Evolutionary conservation across 92 coral and sea anemone genomes (phyloP).

Genomic region (Epizoanthus illoricatus): DNA sequence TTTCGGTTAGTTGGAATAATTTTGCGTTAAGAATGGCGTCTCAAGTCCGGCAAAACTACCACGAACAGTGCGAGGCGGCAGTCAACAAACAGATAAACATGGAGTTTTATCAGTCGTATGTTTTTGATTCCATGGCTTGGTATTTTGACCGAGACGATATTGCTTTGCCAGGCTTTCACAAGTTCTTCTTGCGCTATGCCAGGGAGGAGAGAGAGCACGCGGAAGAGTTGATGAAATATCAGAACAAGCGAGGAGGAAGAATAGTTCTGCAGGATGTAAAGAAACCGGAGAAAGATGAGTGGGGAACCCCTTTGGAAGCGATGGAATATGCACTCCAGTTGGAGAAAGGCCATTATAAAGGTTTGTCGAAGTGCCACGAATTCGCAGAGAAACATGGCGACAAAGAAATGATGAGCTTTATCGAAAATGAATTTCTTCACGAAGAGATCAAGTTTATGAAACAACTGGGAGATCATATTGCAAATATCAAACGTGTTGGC

Average conservation of each 20-base stretch:
- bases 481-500: constrained; percentile 38
- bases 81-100: constrained; percentile 98
- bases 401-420: constrained; percentile 33
- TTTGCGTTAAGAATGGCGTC: constrained; percentile 40
- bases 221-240: constrained; percentile 86
- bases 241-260: constrained; percentile 96
- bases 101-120: constrained; percentile 93
- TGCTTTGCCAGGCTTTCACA: constrained; percentile 84
- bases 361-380: constrained; percentile 72
- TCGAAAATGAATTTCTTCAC: constrained; percentile 33
- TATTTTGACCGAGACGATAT: constrained; percentile 98
- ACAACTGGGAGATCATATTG: constrained; percentile 27
- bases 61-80: constrained; percentile 92
- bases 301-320: constrained; percentile 83
- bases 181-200: constrained; percentile 81
- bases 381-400: constrained; percentile 80
- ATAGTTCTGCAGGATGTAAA: constrained; percentile 90
- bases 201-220: constrained; percentile 96
- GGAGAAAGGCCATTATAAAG: constrained; percentile 89
- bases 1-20: not conserved
- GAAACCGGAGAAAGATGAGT: constrained; percentile 89
- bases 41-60: constrained; percentile 92
- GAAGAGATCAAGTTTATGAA: constrained; percentile 35
- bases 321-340: constrained; percentile 79
- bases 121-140: constrained; percentile 87